Percentiles rank a stretch among this genome's conserved stretches.
Conservation (phyloP, 2,888 invertebrate species). For the Thereva nobilitata region DNA sequence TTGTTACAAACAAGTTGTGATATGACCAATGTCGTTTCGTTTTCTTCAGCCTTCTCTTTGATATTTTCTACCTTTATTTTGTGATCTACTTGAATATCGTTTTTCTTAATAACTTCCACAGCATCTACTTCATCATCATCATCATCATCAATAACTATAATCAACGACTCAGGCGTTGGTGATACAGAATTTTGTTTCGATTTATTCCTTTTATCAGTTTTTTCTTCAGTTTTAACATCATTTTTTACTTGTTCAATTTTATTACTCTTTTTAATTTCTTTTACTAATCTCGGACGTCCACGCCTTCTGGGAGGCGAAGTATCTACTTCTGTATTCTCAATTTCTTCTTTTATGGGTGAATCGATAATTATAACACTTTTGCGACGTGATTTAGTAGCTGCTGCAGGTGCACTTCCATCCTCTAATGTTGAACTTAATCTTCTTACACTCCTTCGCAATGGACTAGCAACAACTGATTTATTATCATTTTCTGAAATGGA, state of each 20-base stretch:
- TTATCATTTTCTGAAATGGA: slow-evolving; percentile 17
- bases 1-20: too few relatives aligned
- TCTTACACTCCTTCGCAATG: slow-evolving; percentile 18
- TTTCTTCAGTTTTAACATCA: too few relatives aligned
- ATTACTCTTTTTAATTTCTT: neutral
- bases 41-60: neutral
- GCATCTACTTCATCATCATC: neutral
- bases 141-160: neutral
- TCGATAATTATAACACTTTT: neutral
- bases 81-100: too few relatives aligned
- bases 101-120: neutral
- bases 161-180: neutral
- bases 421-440: neutral
- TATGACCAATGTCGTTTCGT: too few relatives aligned
- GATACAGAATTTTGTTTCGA: too few relatives aligned
- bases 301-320: too few relatives aligned
- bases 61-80: neutral
- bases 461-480: neutral
- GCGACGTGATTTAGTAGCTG: neutral
- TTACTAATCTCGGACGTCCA: neutral
- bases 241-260: neutral
- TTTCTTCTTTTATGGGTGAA: neutral
- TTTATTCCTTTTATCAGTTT: too few relatives aligned
- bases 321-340: neutral
- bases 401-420: neutral